These are phyloP conservation scores for Lypha dubia DNA, from an alignment of 2,888 invertebrate genomes.

Conservation along the genomic window DNA sequence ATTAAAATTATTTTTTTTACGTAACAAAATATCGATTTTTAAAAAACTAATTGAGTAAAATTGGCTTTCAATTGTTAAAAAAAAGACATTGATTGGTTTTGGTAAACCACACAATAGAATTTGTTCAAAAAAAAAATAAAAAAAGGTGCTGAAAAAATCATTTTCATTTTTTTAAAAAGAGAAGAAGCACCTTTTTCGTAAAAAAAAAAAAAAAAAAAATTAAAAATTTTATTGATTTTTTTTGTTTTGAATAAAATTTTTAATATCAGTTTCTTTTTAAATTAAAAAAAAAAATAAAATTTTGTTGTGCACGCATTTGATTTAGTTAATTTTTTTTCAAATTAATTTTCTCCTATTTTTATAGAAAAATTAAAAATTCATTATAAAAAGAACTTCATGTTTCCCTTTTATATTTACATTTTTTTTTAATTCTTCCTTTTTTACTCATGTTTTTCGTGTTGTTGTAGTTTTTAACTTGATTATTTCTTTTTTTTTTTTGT, in stretches of 20 bases:
- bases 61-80: constrained; percentile 51
- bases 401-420: constrained; percentile 50
- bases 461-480: constrained; percentile 76
- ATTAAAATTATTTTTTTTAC: constrained; percentile 55
- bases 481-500: constrained; percentile 18
- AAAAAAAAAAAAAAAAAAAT: constrained; percentile 19
- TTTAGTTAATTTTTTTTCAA: constrained; percentile 69
- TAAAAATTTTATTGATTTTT: constrained; percentile 65
- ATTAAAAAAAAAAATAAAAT: constrained; percentile 71
- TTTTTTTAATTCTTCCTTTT: constrained; percentile 56
- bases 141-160: constrained; percentile 35
- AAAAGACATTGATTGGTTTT: constrained; percentile 55
- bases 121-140: too few relatives aligned
- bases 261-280: constrained; percentile 48
- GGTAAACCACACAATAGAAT: constrained; percentile 53
- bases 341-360: constrained; percentile 41
- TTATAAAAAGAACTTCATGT: constrained; percentile 37
- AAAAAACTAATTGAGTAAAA: constrained; percentile 65
- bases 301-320: constrained; percentile 83
- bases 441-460: constrained; percentile 77
- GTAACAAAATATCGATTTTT: constrained; percentile 17
- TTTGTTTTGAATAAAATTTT: constrained; percentile 42
- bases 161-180: constrained; percentile 17
- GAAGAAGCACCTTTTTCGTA: constrained; percentile 29
- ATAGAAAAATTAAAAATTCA: constrained; percentile 32